Conservation (phyloP, 2,888 invertebrate genomes). For the Bombylius discolor region DNA sequence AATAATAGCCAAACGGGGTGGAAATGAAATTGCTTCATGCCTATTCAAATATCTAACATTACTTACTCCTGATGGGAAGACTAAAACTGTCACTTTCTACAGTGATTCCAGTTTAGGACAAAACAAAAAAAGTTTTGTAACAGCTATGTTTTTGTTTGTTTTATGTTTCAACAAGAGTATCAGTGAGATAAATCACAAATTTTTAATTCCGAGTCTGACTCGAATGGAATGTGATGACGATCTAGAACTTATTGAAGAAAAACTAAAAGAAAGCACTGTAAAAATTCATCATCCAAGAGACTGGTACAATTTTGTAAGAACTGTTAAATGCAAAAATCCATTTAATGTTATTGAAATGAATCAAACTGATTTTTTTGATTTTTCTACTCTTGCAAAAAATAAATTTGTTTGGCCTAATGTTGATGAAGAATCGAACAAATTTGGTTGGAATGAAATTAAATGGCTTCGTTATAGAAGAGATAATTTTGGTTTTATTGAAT, state of each 20-base stretch:
- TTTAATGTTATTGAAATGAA: neutral
- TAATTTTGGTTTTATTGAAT: too few relatives aligned
- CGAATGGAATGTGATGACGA: conserved; percentile 5
- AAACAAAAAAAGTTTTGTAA: conserved; percentile 15
- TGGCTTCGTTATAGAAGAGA: too few relatives aligned
- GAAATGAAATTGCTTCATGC: conserved; percentile 15
- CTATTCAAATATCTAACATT: conserved; percentile 4
- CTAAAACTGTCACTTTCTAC: conserved; percentile 11
- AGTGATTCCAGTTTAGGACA: conserved; percentile 14
- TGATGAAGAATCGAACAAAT: too few relatives aligned
- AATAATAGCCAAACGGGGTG: conserved; percentile 12
- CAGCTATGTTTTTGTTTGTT: conserved; percentile 11
- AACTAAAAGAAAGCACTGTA: neutral
- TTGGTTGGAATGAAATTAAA: too few relatives aligned
- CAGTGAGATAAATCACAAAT: conserved; percentile 14
- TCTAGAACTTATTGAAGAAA: too few relatives aligned
- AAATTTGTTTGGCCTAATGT: neutral
- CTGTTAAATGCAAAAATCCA: neutral
- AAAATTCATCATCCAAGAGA: neutral
- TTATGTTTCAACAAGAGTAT: neutral
- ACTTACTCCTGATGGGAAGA: neutral
- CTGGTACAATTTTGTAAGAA: neutral
- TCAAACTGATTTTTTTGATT: neutral
- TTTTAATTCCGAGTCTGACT: conserved; percentile 12
- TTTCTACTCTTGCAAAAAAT: neutral